Evolutionary conservation across 1,140 invertebrate species (phyloP), one percentile per base, ranked within the genome.

Genomic region (Trichogramma pretiosum): DNA sequence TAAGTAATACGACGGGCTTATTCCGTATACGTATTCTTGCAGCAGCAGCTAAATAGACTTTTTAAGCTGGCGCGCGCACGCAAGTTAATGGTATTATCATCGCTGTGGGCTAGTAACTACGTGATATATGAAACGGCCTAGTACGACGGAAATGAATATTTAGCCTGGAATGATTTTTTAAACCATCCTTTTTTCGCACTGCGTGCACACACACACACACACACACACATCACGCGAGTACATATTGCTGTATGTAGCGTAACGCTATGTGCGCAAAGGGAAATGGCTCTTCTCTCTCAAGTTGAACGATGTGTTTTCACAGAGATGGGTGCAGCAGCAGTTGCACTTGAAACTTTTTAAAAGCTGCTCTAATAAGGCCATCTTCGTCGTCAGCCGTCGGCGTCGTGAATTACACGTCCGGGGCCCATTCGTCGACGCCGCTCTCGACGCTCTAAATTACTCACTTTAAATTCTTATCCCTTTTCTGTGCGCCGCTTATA

Each of bases 281-380:
- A 48, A 48, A 24, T 32, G 11, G 22, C 11, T 5, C 5, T n/a
- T n/a, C n/a, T n/a, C n/a, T n/a, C n/a, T n/a, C n/a, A n/a, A n/a
- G n/a, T n/a, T n/a, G 33, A 21, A 21, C 18, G 45, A n/a, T 39
- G 34, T 33, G 43, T 52, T 35, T 41, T 52, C 39, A 26, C 19
- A 45, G 44, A 37, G 23, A 28, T 42, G 48, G n/a, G n/a, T n/a
- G 44, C 34, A 49, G 36, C 32, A 33, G 24, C 47, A 26, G 42
- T 19, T 16, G 18, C 36, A 54, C 19, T 32, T 41, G 5, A 18
- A n/a, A n/a, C 22, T 16, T 19, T 26, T 46, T 37, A n/a, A 13
- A 46, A 26, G 17, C 3, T 23, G 30, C 33, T 32, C 45, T 58
- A 50, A 49, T 50, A 52, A 48, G 56, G 51, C 46, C 48, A 50